phyloP scores from a whole-genome alignment of 1,140 invertebrate genomes.

The Drosophila sechellia region DNA sequence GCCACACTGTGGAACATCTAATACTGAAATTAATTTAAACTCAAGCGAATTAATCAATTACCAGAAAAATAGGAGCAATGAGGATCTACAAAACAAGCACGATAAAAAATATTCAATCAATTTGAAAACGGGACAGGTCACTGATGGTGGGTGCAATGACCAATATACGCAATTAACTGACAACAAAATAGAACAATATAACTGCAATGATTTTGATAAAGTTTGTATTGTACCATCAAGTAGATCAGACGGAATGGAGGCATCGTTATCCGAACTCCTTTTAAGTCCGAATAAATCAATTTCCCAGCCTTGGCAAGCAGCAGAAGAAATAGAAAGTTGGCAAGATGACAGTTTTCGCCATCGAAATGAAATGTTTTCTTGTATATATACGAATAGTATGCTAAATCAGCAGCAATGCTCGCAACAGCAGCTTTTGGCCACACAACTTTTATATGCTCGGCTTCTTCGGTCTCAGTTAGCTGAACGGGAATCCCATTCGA shows the following conservation, averaged over 20 bases:
- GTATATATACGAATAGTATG: conserved; percentile 39
- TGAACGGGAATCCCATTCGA: conserved; percentile 7
- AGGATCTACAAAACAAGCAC: background rate
- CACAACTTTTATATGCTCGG: conserved; percentile 61
- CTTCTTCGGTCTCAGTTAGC: conserved; percentile 50
- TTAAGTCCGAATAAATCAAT: conserved; percentile 42
- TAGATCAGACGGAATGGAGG: background rate
- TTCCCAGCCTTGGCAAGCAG: conserved; percentile 38
- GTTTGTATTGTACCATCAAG: conserved; percentile 34
- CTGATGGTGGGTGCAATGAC: background rate
- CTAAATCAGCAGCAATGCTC: conserved; percentile 38
- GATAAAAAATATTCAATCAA: background rate
- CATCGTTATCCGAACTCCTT: conserved; percentile 43
- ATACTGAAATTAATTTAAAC: background rate
- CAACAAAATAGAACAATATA: conserved; percentile 26
- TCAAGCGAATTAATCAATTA: background rate
- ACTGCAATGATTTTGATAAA: conserved; percentile 2
- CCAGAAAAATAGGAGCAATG: background rate
- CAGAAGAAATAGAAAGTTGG: background rate
- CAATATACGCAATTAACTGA: background rate
- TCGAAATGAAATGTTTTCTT: conserved; percentile 37
- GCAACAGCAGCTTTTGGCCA: conserved; percentile 55
- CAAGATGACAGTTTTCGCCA: conserved; percentile 10
- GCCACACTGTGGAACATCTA: conserved; percentile 4
- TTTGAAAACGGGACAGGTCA: background rate